Evolutionary conservation across 2,888 invertebrate genomes (phyloP).

Genomic region (Tyria jacobaeae): DNA sequence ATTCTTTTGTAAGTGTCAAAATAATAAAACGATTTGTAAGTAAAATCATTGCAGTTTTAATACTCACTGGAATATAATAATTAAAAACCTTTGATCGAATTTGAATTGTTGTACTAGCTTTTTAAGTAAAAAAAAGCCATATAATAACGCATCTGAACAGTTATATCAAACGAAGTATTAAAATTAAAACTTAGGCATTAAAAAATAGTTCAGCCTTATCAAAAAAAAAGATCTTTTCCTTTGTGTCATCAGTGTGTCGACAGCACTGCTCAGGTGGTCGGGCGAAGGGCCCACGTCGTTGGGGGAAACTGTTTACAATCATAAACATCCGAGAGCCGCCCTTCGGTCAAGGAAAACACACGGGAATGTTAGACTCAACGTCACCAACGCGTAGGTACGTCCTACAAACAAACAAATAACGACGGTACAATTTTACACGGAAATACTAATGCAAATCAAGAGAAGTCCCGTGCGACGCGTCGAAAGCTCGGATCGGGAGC

Average conservation of each 20-base stretch:
- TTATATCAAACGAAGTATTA: slow-evolving; percentile 73
- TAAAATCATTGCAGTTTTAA: slow-evolving; percentile 80
- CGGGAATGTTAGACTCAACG: slow-evolving; percentile 80
- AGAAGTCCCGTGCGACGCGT: slow-evolving; percentile 54
- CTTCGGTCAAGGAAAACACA: slow-evolving; percentile 78
- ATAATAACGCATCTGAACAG: slow-evolving; percentile 72
- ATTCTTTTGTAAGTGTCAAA: slow-evolving; percentile 1
- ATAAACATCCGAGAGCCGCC: slow-evolving; percentile 82
- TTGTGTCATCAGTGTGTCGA: slow-evolving; percentile 73
- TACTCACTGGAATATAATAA: slow-evolving; percentile 82
- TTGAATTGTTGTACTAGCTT: slow-evolving; percentile 83
- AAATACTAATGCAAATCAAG: slow-evolving; percentile 76
- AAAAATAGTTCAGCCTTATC: slow-evolving; percentile 85
- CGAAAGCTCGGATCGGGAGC: slow-evolving; percentile 44
- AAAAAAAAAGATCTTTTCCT: slow-evolving; percentile 83
- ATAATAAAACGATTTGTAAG: slow-evolving; percentile 60
- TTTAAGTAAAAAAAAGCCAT: slow-evolving; percentile 76
- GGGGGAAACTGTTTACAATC: slow-evolving; percentile 69
- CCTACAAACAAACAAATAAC: slow-evolving; percentile 63
- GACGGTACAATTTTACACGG: slow-evolving; percentile 69
- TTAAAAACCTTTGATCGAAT: slow-evolving; percentile 80
- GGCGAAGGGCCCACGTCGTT: slow-evolving; percentile 77
- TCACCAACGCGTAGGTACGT: slow-evolving; percentile 67
- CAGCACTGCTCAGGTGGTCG: slow-evolving; percentile 70
- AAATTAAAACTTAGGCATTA: slow-evolving; percentile 83